Evolutionary conservation across 2,888 invertebrate genomes (phyloP), one percentile per base, ranked within the genome.

Genomic region (Merodon equestris): DNA sequence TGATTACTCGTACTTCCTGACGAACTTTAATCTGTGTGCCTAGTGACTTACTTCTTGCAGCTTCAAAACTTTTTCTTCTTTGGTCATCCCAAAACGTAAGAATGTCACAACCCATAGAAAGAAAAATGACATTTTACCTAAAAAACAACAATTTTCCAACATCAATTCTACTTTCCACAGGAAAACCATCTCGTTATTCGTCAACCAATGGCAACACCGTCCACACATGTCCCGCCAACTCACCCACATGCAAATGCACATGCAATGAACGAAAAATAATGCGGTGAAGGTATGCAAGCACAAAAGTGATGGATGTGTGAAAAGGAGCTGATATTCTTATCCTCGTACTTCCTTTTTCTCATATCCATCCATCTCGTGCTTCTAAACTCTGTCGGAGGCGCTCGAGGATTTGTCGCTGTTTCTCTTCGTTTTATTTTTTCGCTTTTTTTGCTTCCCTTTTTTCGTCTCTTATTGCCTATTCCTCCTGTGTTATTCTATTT

Each of bases 211-310:
- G 75, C 71, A 71, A 76, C 71, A 54, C 17, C 60, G 12, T 15
- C 19, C 56, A 57, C 38, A 36, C 42, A 75, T 34, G 18, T 44
- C 58, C 18, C 15, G 42, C 53, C 67, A 18, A 17, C 58, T 71
- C 53, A 48, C 64, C 54, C 47, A 64, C 54, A 60, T 73, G 58
- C 56, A 70, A 73, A 44, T 71, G 58, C 53, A 58, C 34, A 67
- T 73, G 72, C 60, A 71, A 76, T 71, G 54, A 76, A 76, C 76
- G 47, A 50, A 76, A 71, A 66, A 58, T 71, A 71, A 76, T 76
- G 48, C 50, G 10, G 2, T 15, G 50, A 53, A 58, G 45, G 19
- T 53, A 57, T 27, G 27, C 27, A 40, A 40, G 40, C 34, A 63
- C 14, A 42, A 70, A 40, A 64, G 63, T 34, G 42, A 42, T n/a